These are phyloP conservation scores for Karalla daura DNA, from an alignment of 2,797 vertebrate genomes.

Conservation along the genomic window DNA sequence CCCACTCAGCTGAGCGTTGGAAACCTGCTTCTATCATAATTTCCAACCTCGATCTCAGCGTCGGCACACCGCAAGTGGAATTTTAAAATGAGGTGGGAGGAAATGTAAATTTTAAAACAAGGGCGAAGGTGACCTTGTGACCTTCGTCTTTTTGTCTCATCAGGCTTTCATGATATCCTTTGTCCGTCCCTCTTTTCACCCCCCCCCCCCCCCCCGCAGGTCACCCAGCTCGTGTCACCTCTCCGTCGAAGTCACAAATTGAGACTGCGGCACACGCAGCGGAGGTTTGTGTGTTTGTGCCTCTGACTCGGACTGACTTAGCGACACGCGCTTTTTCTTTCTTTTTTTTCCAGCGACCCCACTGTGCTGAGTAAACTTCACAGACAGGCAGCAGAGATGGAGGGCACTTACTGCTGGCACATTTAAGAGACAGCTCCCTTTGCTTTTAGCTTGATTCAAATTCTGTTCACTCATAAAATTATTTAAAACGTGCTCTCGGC, in stretches of 20 bases:
- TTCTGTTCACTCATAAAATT: conserved; percentile 61
- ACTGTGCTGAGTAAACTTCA: conserved; percentile 51
- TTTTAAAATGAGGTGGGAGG: conserved; percentile 14
- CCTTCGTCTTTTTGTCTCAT: conserved; percentile 55
- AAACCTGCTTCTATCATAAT: conserved; percentile 38
- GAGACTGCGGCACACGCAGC: conserved; percentile 31
- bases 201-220: conserved; percentile 15
- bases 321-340: too few species aligned
- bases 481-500: conserved; percentile 61
- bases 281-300: conserved; percentile 33
- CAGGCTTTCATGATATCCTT: conserved; percentile 43
- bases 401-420: conserved; percentile 55
- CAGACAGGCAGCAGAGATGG: conserved; percentile 41
- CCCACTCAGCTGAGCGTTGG: conserved; percentile 37
- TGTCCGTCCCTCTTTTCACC: conserved; percentile 25
- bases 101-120: conserved; percentile 33
- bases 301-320: conserved; percentile 38
- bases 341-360: conserved; percentile 35
- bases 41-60: conserved; percentile 18
- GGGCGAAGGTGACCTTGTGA: conserved; percentile 13
- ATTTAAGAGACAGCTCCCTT: conserved; percentile 43
- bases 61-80: conserved; percentile 1
- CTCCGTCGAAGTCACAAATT: conserved; percentile 23
- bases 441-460: conserved; percentile 70
- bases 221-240: conserved; percentile 26